Base-by-base conservation (phyloP, 2,888 invertebrate genomes). In the Eumacrocentrus americanus region DNA sequence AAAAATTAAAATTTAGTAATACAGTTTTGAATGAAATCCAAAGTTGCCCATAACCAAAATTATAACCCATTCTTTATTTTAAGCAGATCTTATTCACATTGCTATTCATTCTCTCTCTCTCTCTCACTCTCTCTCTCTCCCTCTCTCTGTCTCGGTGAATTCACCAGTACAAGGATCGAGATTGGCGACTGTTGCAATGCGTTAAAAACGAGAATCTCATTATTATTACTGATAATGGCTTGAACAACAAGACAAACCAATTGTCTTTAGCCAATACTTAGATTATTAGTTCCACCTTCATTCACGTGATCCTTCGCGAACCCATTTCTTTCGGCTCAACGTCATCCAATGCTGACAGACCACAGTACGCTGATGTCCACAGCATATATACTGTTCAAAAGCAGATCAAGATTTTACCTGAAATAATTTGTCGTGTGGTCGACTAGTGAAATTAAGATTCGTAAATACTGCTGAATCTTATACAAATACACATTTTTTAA, bases 131-230 rank as follows among this genome's bases (percentile, higher is more conserved):
- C n/a, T n/a, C 69, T 85, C 84, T 11, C 80, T 78, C 40, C 86
- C 71, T 14, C 87, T 86, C 0, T 85, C 85, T 59, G 78, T 76
- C 64, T 87, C 86, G 60, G 87, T 86, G 20, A 86, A 69, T 7
- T 77, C 78, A 67, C 86, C 86, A 0, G 86, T 86, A 86, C 91
- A 90, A 5, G 91, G 92, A 82, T 95, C 95, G 5, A 95, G 94
- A 77, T 95, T 95, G 1, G 95, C n/a, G n/a, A n/a, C 94, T 0
- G 95, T 95, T 11, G 95, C 95, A n/a, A n/a, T 81, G 95, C 96
- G 75, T 96, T 95, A 67, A 96, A 84, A 64, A 95, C 90, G 0
- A 96, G 84, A 66, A 96, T 89, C 66, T n/a, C n/a, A n/a, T 87
- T 88, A 80, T 94, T 94, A 66, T 90, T 90, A 18, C 91, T 85